Evolutionary conservation across 2,888 invertebrate species (phyloP).

Genomic region (Tetragonisca angustula): DNA sequence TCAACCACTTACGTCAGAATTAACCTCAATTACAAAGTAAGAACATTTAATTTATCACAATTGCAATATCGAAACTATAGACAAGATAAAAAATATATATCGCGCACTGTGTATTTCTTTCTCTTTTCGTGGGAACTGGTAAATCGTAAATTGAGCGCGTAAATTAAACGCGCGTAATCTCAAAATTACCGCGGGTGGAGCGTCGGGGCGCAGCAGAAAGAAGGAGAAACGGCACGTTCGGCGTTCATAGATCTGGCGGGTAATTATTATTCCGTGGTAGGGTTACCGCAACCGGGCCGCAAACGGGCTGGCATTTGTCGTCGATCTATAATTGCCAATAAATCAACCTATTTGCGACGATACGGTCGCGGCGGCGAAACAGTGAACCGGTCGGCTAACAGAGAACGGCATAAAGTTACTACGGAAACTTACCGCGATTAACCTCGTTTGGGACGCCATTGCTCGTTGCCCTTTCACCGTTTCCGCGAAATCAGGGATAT

Average conservation of each 20-base stretch:
- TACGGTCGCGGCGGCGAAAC: constrained; percentile 45
- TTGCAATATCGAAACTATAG: background rate
- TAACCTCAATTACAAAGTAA: background rate
- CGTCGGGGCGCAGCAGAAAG: background rate
- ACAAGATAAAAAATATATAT: background rate
- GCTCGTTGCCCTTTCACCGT: constrained; percentile 57
- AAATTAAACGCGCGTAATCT: no score
- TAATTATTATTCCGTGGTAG: constrained; percentile 51
- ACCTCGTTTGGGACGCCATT: constrained; percentile 50
- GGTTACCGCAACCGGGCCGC: constrained; percentile 43
- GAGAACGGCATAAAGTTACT: constrained; percentile 55
- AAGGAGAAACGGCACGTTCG: constrained; percentile 8
- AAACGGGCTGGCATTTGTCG: constrained; percentile 60
- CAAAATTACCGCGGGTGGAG: background rate
- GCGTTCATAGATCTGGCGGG: constrained; percentile 44
- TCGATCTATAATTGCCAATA: constrained; percentile 62
- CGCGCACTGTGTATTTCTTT: background rate
- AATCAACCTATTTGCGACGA: constrained; percentile 60
- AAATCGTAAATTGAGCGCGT: background rate
- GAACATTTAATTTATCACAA: background rate
- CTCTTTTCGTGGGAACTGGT: background rate
- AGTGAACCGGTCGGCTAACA: constrained; percentile 46
- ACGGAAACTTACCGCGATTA: constrained; percentile 59
- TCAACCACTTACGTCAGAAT: background rate
- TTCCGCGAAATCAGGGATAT: constrained; percentile 57